Evolutionary conservation across 2,113 vertebrate species (phyloP), one percentile per base, ranked within the genome.

Genomic region (Amia ocellicauda): DNA sequence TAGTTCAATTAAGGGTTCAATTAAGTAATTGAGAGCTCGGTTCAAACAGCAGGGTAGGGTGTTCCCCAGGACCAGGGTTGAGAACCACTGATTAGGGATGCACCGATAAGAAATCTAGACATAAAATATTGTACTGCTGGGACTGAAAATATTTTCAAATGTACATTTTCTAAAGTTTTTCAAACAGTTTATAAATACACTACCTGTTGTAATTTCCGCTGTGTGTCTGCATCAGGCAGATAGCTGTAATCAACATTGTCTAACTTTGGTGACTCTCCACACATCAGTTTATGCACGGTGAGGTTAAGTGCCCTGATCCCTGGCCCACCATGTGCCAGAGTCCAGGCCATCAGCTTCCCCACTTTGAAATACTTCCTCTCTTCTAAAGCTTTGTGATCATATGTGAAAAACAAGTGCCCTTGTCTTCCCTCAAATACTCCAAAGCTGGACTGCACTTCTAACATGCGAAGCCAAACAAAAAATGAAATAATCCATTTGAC

Each of bases 191-290:
- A 0, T 8, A 53, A 24, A 59, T 83, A 88, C 78, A 88, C 80
- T 40, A 87, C 78, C n/a, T n/a, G 78, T 83, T 72, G 60, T 76
- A 88, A 5, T 86, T 54, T 8, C 58, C 68, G 43, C 76, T 72
- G 41, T 88, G 83, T 2, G 84, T 84, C 84, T 0, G 81, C 78
- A 1, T 85, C 60, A 86, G 29, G 0, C 80, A 85, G 83, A 83
- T 85, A 52, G 81, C 84, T 66, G 79, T 80, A 66, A 83, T 69
- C 0, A 81, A 82, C 0, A 83, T 82, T 54, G 78, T 64, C 8
- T n/a, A n/a, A n/a, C n/a, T n/a, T n/a, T n/a, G n/a, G n/a, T n/a
- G n/a, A n/a, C n/a, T n/a, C n/a, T n/a, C 77, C 78, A 57, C 85
- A 85, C 58, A 63, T 78, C 64, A 66, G 42, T 19, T 78, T 58